Percentiles rank a stretch among this genome's conserved stretches.
These are phyloP conservation scores for Phrynocephalus vlangalii DNA, from an alignment of 2,797 vertebrate species.

Conservation along the genomic window DNA sequence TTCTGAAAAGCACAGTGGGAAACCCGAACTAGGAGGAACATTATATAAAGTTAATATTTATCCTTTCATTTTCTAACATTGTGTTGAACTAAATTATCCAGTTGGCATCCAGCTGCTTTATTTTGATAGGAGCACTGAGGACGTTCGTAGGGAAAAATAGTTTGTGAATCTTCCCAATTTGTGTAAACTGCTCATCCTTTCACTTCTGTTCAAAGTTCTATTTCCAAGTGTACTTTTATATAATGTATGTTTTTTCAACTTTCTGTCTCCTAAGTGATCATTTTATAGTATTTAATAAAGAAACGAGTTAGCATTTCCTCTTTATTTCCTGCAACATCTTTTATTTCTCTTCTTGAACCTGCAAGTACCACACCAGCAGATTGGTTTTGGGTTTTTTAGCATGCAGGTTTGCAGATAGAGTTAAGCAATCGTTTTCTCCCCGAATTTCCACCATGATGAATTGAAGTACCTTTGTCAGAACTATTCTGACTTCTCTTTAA, in stretches of 20 bases:
- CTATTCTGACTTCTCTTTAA: background rate
- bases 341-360: slow-evolving; percentile 6
- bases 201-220: background rate
- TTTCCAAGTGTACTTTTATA: slow-evolving; percentile 14
- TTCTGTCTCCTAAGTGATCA: background rate
- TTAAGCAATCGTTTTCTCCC: background rate
- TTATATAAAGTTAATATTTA: slow-evolving; percentile 11
- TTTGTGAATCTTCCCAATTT: slow-evolving; percentile 14
- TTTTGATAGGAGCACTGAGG: slow-evolving; percentile 3
- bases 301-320: background rate
- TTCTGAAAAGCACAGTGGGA: slow-evolving; percentile 14
- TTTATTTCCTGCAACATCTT: slow-evolving; percentile 12
- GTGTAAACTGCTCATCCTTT: background rate
- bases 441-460: background rate
- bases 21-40: background rate
- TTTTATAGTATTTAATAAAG: slow-evolving; percentile 11
- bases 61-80: slow-evolving; percentile 1
- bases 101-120: background rate
- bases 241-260: background rate
- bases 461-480: background rate
- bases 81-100: slow-evolving; percentile 19
- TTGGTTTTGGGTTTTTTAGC: background rate
- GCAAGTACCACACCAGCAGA: background rate
- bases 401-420: background rate
- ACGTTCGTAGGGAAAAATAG: background rate